These are phyloP conservation scores for Tenthredo notha DNA, from an alignment of 2,888 invertebrate genomes.

Conservation along the genomic window DNA sequence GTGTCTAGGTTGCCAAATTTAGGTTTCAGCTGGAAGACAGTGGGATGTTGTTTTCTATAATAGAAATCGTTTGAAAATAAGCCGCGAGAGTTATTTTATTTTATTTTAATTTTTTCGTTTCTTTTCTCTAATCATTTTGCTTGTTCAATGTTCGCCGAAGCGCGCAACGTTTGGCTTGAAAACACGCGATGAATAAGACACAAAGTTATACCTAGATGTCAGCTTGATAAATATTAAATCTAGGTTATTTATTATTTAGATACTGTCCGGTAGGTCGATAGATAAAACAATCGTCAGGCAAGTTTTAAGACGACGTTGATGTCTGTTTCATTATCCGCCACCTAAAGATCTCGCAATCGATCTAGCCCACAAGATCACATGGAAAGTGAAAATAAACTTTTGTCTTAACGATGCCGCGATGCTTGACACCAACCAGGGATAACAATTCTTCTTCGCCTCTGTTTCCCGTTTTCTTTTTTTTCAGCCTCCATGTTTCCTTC, in stretches of 20 bases:
- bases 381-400: constrained; percentile 48
- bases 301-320: constrained; percentile 26
- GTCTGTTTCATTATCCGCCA: constrained; percentile 32
- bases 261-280: constrained; percentile 10
- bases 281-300: constrained; percentile 14
- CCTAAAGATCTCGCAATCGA: constrained; percentile 27
- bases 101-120: background rate
- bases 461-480: background rate
- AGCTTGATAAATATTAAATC: constrained; percentile 35
- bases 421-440: constrained; percentile 43
- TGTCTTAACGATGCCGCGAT: constrained; percentile 42
- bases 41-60: constrained; percentile 36
- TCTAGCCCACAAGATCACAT: constrained; percentile 27
- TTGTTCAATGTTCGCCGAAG: constrained; percentile 4
- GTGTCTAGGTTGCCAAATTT: constrained; percentile 43
- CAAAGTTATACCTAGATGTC: constrained; percentile 11
- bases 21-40: constrained; percentile 34
- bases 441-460: background rate
- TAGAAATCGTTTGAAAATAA: constrained; percentile 38
- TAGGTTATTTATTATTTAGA: constrained; percentile 27
- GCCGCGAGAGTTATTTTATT: background rate
- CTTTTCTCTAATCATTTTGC: background rate
- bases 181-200: background rate
- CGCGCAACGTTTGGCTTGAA: background rate
- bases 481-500: background rate